Percentiles rank a stretch among this genome's conserved stretches.
Conservation (phyloP, 1,140 invertebrate genomes). For the honey bee (Apis mellifera) region Amel_HAv3.1 CM009941.2:14890501-14891000, state of each 20-base stretch:
- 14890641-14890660: conserved; percentile 91
- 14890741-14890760: neutral
- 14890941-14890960: conserved; percentile 86
- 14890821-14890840: conserved; percentile 84
- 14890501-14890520: conserved; percentile 90
- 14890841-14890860: conserved; percentile 88
- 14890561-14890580: neutral
- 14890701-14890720: conserved; percentile 93
- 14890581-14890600: conserved; percentile 13
- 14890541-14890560: neutral
- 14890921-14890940: conserved; percentile 87
- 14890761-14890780: neutral
- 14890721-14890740: conserved; percentile 70
- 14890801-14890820: conserved; percentile 83
- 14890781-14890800: conserved; percentile 77
- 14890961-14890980: conserved; percentile 88
- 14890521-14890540: conserved; percentile 86
- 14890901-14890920: conserved; percentile 88
- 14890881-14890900: conserved; percentile 88
- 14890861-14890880: conserved; percentile 88
- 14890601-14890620: conserved; percentile 87
- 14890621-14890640: conserved; percentile 94
- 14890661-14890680: conserved; percentile 90
- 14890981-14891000: conserved; percentile 85
- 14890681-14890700: conserved; percentile 94